These are phyloP conservation scores for Lacanobia oleracea DNA, from an alignment of 2,888 invertebrate genomes.

Conservation along the genomic window DNA sequence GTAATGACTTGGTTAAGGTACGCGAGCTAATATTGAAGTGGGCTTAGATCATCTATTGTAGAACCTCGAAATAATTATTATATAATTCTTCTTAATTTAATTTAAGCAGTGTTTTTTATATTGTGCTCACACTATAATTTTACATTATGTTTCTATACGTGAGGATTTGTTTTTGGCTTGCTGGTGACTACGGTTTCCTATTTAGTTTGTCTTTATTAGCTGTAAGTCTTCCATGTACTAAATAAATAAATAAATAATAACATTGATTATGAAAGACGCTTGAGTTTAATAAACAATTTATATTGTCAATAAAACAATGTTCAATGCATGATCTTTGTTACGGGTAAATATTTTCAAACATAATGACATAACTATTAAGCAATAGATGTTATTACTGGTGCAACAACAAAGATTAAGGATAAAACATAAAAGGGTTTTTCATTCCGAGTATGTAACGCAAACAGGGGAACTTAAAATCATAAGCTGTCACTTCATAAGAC, in stretches of 20 bases:
- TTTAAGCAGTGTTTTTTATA: no score
- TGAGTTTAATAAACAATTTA: neutral
- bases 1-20: neutral
- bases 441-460: neutral
- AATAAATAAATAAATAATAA: no score
- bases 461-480: neutral
- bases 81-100: no score
- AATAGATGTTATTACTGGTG: neutral
- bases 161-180: no score
- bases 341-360: constrained; percentile 9
- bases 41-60: neutral
- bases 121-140: no score
- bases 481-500: neutral
- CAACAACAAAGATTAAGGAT: no score
- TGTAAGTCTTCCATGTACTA: no score
- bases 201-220: no score
- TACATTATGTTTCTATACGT: no score
- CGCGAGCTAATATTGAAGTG: neutral
- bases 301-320: neutral
- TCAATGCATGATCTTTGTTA: neutral
- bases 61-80: neutral
- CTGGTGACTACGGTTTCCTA: no score
- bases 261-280: neutral
- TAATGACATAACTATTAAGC: neutral
- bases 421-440: constrained; percentile 2